These are phyloP conservation scores for Watersipora subatra DNA, from an alignment of 1,140 invertebrate species.

Conservation along the genomic window DNA sequence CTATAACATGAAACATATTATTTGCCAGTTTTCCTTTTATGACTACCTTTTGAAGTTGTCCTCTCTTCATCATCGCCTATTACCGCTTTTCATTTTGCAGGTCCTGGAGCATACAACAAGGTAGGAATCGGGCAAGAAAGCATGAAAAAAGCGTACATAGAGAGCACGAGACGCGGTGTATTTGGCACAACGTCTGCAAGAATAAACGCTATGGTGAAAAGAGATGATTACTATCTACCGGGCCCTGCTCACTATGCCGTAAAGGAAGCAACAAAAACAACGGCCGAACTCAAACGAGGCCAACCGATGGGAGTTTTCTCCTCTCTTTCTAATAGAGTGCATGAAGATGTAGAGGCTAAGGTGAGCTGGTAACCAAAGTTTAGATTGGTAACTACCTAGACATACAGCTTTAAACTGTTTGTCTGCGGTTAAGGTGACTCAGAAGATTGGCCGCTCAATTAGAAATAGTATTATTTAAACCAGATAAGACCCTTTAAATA, in stretches of 20 bases:
- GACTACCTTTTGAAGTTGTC: too few relatives aligned
- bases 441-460: too few relatives aligned
- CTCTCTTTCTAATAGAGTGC: constrained; percentile 22
- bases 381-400: too few relatives aligned
- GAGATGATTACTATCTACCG: constrained; percentile 22
- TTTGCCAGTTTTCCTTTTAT: too few relatives aligned
- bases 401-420: too few relatives aligned
- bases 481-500: too few relatives aligned
- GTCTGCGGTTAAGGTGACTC: too few relatives aligned
- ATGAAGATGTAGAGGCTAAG: constrained; percentile 13
- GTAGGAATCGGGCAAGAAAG: constrained; percentile 35
- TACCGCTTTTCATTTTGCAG: too few relatives aligned
- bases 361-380: constrained; percentile 10
- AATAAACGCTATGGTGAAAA: constrained; percentile 16
- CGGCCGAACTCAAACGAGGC: constrained; percentile 17
- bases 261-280: constrained; percentile 20
- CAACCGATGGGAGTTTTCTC: constrained; percentile 29
- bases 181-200: constrained; percentile 30
- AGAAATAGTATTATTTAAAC: too few relatives aligned
- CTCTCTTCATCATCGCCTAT: too few relatives aligned
- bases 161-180: constrained; percentile 28
- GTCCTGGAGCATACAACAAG: constrained; percentile 37
- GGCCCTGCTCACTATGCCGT: constrained; percentile 29
- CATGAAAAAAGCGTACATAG: constrained; percentile 34
- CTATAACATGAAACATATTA: too few relatives aligned